These are phyloP conservation scores for Macquaria ambigua DNA, from an alignment of 2,113 vertebrate species.

Conservation along the genomic window DNA sequence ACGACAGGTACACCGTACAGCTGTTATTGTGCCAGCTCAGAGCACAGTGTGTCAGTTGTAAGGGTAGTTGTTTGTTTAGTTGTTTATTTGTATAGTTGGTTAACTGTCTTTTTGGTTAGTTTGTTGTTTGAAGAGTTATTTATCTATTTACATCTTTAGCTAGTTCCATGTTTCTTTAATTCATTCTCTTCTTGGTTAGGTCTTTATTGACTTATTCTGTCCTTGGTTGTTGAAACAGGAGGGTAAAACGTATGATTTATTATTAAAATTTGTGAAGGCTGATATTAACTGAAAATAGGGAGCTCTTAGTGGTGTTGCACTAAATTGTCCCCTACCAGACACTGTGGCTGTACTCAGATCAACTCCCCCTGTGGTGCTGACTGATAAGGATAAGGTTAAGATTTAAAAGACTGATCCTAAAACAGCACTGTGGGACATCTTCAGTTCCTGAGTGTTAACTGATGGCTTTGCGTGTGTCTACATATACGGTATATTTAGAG, in stretches of 20 bases:
- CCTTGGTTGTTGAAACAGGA: neutral
- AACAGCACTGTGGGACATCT: constrained; percentile 22
- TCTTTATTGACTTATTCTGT: neutral
- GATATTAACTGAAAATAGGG: neutral
- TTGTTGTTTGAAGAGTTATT: neutral
- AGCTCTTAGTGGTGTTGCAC: neutral
- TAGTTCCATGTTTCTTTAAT: neutral
- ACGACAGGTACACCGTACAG: neutral
- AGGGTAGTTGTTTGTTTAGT: neutral
- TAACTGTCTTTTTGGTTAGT: neutral
- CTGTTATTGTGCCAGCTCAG: constrained; percentile 10
- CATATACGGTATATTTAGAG: neutral
- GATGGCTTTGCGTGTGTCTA: neutral
- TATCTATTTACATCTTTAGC: neutral
- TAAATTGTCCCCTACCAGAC: neutral
- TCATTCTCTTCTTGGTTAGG: neutral
- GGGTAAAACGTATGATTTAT: neutral
- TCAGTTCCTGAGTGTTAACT: neutral
- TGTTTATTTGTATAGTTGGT: neutral
- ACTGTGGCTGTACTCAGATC: neutral
- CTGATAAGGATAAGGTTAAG: constrained; percentile 3
- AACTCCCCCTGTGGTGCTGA: neutral
- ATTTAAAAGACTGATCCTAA: constrained; percentile 17
- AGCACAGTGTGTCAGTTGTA: neutral
- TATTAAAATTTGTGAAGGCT: neutral